Conservation (phyloP, 2,113 vertebrate genomes). For the Danio rerio region GRCz12tu NC_133198.1:2973501-2974000, state of each 20-base stretch:
- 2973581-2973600: constrained; percentile 61
- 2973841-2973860: constrained; percentile 85
- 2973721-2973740: constrained; percentile 29
- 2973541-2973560: neutral
- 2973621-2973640: constrained; percentile 85
- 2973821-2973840: constrained; percentile 86
- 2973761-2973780: constrained; percentile 87
- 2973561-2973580: constrained; percentile 18
- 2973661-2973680: constrained; percentile 80
- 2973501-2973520: too few species aligned
- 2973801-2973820: constrained; percentile 88
- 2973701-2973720: constrained; percentile 59
- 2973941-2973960: constrained; percentile 16
- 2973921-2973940: constrained; percentile 3
- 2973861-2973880: constrained; percentile 86
- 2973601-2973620: constrained; percentile 80
- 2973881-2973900: constrained; percentile 85
- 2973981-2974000: neutral
- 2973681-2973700: constrained; percentile 79
- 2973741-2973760: constrained; percentile 47
- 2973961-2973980: neutral
- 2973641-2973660: constrained; percentile 83
- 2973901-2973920: constrained; percentile 56
- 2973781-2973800: constrained; percentile 84
- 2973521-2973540: neutral